phyloP scores from a whole-genome alignment of 2,797 vertebrate genomes.

The Atherinosoma microstoma region DNA sequence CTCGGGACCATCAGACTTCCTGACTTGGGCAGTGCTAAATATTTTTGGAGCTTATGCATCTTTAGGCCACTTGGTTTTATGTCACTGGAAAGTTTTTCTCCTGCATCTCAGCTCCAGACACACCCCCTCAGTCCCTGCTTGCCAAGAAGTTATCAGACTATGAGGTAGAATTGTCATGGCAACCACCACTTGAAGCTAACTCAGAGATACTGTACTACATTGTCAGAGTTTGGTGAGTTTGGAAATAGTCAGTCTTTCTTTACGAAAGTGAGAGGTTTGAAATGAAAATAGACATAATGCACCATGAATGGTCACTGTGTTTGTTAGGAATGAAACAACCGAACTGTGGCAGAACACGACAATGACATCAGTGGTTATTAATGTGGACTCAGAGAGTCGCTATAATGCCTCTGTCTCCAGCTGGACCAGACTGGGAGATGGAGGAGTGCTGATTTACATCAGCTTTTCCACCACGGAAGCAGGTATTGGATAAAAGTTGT shows the following conservation, averaged over 20 bases:
- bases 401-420: constrained; percentile 91
- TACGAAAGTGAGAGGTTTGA: not conserved
- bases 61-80: constrained; percentile 22
- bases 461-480: constrained; percentile 87
- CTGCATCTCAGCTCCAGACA: constrained; percentile 90
- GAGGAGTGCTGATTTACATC: constrained; percentile 86
- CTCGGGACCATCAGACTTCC: constrained; percentile 15
- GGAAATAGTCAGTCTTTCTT: not conserved
- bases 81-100: constrained; percentile 71
- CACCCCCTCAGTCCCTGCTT: constrained; percentile 88
- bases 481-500: constrained; percentile 79
- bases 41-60: constrained; percentile 6
- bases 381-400: constrained; percentile 86
- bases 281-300: constrained; percentile 6
- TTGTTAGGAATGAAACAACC: constrained; percentile 88
- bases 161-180: constrained; percentile 92
- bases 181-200: constrained; percentile 90
- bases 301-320: constrained; percentile 16
- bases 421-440: constrained; percentile 92
- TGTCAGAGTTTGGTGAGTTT: constrained; percentile 93
- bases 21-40: constrained; percentile 15
- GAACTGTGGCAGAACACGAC: constrained; percentile 87
- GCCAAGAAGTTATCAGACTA: constrained; percentile 92
- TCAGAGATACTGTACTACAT: constrained; percentile 94
- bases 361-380: constrained; percentile 85